A percentile compares a stretch with the other conserved stretches of the same genome.
phyloP scores from a whole-genome alignment of 2,888 invertebrate species.

The Drosophila paramelanica region DNA sequence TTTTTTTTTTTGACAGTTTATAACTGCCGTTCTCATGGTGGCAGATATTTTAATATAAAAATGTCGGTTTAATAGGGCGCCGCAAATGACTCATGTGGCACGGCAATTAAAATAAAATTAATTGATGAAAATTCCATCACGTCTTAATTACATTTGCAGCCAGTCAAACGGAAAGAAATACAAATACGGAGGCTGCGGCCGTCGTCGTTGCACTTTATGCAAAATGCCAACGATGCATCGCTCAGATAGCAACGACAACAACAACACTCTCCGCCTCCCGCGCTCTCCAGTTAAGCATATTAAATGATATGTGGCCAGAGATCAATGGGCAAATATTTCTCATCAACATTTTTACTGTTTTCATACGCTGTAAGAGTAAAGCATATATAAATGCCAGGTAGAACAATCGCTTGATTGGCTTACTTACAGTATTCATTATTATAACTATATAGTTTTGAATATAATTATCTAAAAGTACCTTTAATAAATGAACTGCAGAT shows the following conservation, averaged over 20 bases:
- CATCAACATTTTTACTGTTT: neutral
- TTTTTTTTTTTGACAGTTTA: conserved; percentile 31
- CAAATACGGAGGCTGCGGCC: conserved; percentile 36
- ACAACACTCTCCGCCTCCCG: neutral
- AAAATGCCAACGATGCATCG: conserved; percentile 28
- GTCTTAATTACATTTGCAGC: conserved; percentile 69
- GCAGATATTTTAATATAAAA: conserved; percentile 22
- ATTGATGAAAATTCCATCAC: conserved; percentile 75
- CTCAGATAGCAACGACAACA: conserved; percentile 11
- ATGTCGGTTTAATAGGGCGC: conserved; percentile 24
- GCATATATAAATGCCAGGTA: conserved; percentile 3
- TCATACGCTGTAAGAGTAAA: conserved; percentile 2
- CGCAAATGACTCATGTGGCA: conserved; percentile 60
- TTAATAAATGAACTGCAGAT: neutral
- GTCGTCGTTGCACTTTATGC: conserved; percentile 43
- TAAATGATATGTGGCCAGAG: conserved; percentile 34
- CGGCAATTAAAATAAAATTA: conserved; percentile 71
- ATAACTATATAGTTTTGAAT: too few species aligned
- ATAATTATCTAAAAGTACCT: too few species aligned
- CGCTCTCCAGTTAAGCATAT: neutral
- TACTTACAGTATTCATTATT: neutral
- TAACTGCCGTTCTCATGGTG: conserved; percentile 8
- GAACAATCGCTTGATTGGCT: conserved; percentile 5
- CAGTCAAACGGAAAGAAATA: conserved; percentile 52
- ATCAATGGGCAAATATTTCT: conserved; percentile 22